Conservation (phyloP, 2,888 invertebrate genomes). For the Apoderus coryli region DNA sequence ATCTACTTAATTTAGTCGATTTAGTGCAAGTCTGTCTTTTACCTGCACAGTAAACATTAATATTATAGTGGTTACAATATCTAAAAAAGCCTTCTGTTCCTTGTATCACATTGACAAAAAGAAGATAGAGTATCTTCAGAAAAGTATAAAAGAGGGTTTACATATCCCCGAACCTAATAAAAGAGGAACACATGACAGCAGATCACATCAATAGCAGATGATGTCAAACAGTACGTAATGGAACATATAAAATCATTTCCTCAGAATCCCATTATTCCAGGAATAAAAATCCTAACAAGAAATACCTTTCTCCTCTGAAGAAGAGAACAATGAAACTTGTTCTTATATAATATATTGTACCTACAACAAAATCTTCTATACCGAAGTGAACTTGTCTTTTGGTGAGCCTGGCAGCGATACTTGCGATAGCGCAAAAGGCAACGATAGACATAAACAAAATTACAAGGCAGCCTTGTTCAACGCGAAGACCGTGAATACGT, state of each 20-base stretch:
- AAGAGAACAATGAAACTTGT: conserved; percentile 7
- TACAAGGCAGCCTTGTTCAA: too few relatives aligned
- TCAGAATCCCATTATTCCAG: conserved; percentile 9
- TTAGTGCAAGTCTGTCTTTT: too few relatives aligned
- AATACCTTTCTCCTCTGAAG: conserved; percentile 7
- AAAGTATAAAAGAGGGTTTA: too few relatives aligned
- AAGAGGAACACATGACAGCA: conserved; percentile 4
- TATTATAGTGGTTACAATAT: too few relatives aligned
- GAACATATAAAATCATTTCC: conserved; percentile 5
- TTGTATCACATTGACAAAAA: conserved; percentile 3
- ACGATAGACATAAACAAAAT: too few relatives aligned
- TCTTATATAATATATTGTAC: too few relatives aligned
- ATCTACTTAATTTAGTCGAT: too few relatives aligned
- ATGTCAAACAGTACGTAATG: conserved; percentile 1
- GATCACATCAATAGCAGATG: neutral
- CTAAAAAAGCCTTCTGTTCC: conserved; percentile 5
- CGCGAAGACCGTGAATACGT: too few relatives aligned
- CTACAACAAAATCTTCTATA: too few relatives aligned
- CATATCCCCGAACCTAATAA: conserved; percentile 4
- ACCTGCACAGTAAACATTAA: conserved; percentile 1
- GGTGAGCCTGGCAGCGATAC: conserved; percentile 4
- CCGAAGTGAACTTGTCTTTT: too few relatives aligned
- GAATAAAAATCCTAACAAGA: conserved; percentile 8
- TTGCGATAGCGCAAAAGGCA: conserved; percentile 3
- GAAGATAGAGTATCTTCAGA: conserved; percentile 3